Evolutionary conservation across 2,888 invertebrate species (phyloP).

Genomic region (Norana najaformis): DNA sequence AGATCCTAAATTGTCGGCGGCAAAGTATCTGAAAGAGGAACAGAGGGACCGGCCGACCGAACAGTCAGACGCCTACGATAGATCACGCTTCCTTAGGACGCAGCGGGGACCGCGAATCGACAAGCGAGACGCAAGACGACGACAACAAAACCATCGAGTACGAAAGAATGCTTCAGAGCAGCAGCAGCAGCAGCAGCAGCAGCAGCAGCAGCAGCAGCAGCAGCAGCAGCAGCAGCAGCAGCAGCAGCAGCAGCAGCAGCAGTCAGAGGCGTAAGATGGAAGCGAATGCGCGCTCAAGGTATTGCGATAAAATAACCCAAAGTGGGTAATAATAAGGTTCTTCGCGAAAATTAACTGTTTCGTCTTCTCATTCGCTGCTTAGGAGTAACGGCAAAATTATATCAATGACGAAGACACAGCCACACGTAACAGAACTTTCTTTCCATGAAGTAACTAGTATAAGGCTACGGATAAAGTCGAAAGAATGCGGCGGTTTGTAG

Average conservation of each 20-base stretch:
- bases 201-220: not conserved
- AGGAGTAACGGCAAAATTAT: not conserved
- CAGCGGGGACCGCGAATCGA: not conserved
- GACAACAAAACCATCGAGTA: not conserved
- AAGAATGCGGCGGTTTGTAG: not conserved
- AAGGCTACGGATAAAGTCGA: not conserved
- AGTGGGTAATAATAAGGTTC: constrained; percentile 13
- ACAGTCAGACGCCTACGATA: not conserved
- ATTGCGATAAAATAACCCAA: constrained; percentile 7
- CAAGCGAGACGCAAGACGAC: not conserved
- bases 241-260: not conserved
- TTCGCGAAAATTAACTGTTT: not conserved
- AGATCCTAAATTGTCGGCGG: not conserved
- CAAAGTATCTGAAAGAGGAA: not conserved
- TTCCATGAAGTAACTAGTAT: not conserved
- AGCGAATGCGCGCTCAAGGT: not conserved
- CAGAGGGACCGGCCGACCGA: not conserved
- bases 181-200: not conserved
- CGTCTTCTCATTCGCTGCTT: not conserved
- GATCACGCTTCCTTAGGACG: not conserved
- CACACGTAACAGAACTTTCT: not conserved
- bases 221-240: not conserved
- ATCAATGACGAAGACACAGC: not conserved
- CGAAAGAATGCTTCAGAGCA: not conserved
- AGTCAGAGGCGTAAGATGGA: not conserved